These are phyloP conservation scores for Trichoplusia ni DNA, from an alignment of 1,140 invertebrate species.

Conservation along the genomic window DNA sequence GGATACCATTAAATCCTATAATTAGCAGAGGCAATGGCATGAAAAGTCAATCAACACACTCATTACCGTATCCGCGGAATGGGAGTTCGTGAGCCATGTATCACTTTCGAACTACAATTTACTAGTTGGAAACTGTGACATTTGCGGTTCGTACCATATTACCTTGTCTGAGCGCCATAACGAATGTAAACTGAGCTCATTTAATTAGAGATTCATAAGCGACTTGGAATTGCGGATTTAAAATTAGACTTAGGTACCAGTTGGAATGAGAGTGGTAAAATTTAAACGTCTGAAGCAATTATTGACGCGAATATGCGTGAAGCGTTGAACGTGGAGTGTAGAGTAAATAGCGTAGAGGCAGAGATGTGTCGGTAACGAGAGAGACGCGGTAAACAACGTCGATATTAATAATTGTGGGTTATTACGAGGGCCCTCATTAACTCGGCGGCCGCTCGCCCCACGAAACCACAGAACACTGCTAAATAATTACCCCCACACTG, in stretches of 20 bases:
- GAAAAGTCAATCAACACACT: conserved; percentile 50
- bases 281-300: background rate
- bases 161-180: conserved; percentile 24
- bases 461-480: conserved; percentile 74
- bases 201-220: conserved; percentile 35
- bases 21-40: conserved; percentile 45
- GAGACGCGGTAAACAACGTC: conserved; percentile 58
- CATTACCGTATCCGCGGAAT: conserved; percentile 51
- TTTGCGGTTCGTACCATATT: conserved; percentile 39
- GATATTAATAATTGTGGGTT: conserved; percentile 73
- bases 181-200: conserved; percentile 37
- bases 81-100: conserved; percentile 53
- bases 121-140: conserved; percentile 56
- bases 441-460: conserved; percentile 54
- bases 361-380: conserved; percentile 55
- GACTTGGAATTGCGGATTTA: background rate
- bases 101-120: conserved; percentile 65
- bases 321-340: conserved; percentile 21
- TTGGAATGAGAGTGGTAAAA: background rate
- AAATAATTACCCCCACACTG: conserved; percentile 71
- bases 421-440: conserved; percentile 71
- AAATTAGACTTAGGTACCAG: background rate
- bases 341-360: conserved; percentile 25
- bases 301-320: background rate
- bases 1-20: conserved; percentile 44